Evolutionary conservation across 2,888 invertebrate species (phyloP).

Genomic region (Pinctada fucata): DNA sequence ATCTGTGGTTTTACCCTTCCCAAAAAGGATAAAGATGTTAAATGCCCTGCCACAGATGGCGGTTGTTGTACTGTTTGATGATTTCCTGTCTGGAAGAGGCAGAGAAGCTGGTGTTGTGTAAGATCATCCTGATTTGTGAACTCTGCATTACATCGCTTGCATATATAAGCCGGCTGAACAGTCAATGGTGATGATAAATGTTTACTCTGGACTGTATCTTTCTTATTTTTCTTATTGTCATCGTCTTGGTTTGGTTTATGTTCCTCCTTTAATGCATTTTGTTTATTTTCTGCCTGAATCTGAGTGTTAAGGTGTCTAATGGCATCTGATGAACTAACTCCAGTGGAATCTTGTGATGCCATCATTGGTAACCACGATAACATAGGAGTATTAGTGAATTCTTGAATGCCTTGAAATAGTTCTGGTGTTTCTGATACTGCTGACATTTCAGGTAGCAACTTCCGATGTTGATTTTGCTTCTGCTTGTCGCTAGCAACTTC

Average conservation of each 20-base stretch:
- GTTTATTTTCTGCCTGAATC: slow-evolving; percentile 2
- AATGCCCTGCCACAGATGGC: not conserved
- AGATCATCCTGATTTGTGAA: slow-evolving; percentile 89
- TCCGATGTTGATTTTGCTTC: slow-evolving; percentile 69
- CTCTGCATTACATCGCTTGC: slow-evolving; percentile 88
- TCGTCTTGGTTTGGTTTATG: not conserved
- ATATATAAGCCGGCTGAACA: slow-evolving; percentile 75
- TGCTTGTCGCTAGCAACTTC: slow-evolving; percentile 49
- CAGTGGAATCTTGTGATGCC: slow-evolving; percentile 34
- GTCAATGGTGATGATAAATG: not conserved
- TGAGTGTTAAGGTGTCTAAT: slow-evolving; percentile 23
- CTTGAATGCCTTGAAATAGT: slow-evolving; percentile 52
- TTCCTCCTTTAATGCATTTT: slow-evolving; percentile 6
- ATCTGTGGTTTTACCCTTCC: slow-evolving; percentile 81
- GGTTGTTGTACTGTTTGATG: slow-evolving; percentile 28
- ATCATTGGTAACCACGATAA: slow-evolving; percentile 51
- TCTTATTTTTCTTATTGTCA: slow-evolving; percentile 8
- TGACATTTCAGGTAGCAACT: slow-evolving; percentile 76
- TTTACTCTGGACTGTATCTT: slow-evolving; percentile 6
- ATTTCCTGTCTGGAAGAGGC: slow-evolving; percentile 70
- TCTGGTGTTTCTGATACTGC: slow-evolving; percentile 51
- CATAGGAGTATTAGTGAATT: slow-evolving; percentile 50
- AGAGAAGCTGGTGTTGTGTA: slow-evolving; percentile 89
- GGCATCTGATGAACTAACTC: slow-evolving; percentile 12
- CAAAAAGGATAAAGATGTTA: slow-evolving; percentile 48